Percentiles rank a stretch among this genome's conserved stretches.
Conservation (phyloP, 2,888 invertebrate genomes). For the Lepidochrysops patricia region DNA sequence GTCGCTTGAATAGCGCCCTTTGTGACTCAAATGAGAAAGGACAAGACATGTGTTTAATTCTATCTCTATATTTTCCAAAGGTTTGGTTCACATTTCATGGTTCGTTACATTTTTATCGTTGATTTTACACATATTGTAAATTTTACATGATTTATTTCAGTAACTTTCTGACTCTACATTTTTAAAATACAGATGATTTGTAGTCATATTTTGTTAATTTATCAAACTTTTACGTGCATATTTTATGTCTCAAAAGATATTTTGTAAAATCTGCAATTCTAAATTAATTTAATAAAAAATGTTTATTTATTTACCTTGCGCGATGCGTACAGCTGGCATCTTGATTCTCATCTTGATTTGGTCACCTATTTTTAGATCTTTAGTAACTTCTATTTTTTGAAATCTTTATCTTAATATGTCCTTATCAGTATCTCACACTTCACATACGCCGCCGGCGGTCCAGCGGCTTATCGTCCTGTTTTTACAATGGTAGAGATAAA, state of each 20-base stretch:
- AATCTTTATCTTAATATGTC: slow-evolving; percentile 57
- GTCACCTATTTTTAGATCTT: slow-evolving; percentile 73
- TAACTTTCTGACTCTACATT: slow-evolving; percentile 1
- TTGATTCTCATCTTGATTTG: slow-evolving; percentile 95
- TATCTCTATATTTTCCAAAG: not conserved
- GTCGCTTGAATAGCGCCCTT: slow-evolving; percentile 46
- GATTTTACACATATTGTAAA: not conserved
- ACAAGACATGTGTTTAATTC: slow-evolving; percentile 6
- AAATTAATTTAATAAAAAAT: not conserved
- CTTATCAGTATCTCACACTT: slow-evolving; percentile 62
- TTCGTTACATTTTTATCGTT: not conserved
- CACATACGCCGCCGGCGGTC: slow-evolving; percentile 68
- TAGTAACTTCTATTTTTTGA: slow-evolving; percentile 55
- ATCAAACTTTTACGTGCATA: no score
- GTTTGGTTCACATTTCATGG: not conserved
- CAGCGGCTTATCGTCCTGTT: slow-evolving; percentile 60
- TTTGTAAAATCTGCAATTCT: not conserved
- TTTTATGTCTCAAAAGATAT: not conserved
- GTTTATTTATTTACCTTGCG: slow-evolving; percentile 84
- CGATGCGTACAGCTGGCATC: slow-evolving; percentile 97
- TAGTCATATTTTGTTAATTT: not conserved
- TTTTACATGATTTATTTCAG: not conserved
- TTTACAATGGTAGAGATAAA: slow-evolving; percentile 58
- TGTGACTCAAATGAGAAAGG: slow-evolving; percentile 10
- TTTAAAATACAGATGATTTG: not conserved